Evolutionary conservation across 1,140 invertebrate species (phyloP).

Genomic region (Plutomurus gul): DNA sequence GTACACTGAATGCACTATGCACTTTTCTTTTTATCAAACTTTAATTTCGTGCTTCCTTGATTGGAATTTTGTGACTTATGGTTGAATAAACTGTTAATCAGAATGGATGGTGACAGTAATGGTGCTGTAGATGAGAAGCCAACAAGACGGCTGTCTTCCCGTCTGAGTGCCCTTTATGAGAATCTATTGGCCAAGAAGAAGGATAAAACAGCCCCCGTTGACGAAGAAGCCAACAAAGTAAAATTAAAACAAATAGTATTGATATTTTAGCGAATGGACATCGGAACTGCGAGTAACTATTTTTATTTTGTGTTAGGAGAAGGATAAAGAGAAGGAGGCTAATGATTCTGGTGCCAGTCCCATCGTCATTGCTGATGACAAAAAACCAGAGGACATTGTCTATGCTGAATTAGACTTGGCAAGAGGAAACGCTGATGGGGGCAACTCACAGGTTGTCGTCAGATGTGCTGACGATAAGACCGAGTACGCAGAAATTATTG

Average conservation of each 20-base stretch:
- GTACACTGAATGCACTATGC: background rate
- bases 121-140: slow-evolving; percentile 43
- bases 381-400: slow-evolving; percentile 61
- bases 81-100: slow-evolving; percentile 9
- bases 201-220: slow-evolving; percentile 46
- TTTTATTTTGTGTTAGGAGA: slow-evolving; percentile 30
- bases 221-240: slow-evolving; percentile 48
- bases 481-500: slow-evolving; percentile 67
- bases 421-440: slow-evolving; percentile 55
- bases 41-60: background rate
- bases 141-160: slow-evolving; percentile 37
- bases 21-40: background rate
- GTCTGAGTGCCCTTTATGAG: slow-evolving; percentile 52
- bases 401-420: slow-evolving; percentile 66
- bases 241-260: background rate
- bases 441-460: slow-evolving; percentile 54
- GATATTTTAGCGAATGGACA: background rate
- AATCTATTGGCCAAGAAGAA: slow-evolving; percentile 51
- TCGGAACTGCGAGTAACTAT: no score
- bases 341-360: background rate
- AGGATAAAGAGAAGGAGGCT: slow-evolving; percentile 42
- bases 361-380: slow-evolving; percentile 29
- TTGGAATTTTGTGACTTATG: background rate
- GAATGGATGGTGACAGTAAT: slow-evolving; percentile 49
- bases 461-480: slow-evolving; percentile 62